A percentile compares a stretch with the other conserved stretches of the same genome.
Conservation (phyloP, 2,113 vertebrate species). For the Cololabis saira region DNA sequence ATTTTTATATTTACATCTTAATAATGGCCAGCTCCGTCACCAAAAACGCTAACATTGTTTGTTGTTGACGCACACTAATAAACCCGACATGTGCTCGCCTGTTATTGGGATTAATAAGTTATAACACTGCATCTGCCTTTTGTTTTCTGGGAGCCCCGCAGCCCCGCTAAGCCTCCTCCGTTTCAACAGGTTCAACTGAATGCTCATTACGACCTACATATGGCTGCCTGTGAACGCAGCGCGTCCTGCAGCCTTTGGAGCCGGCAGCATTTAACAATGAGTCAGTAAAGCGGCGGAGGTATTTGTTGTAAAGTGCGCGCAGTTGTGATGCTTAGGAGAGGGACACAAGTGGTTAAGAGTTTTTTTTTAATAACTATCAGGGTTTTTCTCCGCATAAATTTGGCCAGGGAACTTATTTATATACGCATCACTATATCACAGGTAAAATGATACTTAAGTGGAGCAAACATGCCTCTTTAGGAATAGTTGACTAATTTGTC, state of each 20-base stretch:
- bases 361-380: constrained; percentile 14
- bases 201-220: constrained; percentile 75
- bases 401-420: constrained; percentile 13
- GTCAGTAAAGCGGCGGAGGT: constrained; percentile 56
- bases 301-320: constrained; percentile 54
- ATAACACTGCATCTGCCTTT: constrained; percentile 65
- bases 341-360: constrained; percentile 6
- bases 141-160: constrained; percentile 58
- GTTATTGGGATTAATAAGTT: constrained; percentile 64
- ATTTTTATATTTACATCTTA: constrained; percentile 15
- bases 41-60: neutral
- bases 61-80: constrained; percentile 31
- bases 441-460: constrained; percentile 30
- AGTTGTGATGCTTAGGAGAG: constrained; percentile 14
- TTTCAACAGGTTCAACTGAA: constrained; percentile 72
- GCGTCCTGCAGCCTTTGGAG: constrained; percentile 39
- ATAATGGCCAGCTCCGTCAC: neutral
- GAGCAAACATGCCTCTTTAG: constrained; percentile 24
- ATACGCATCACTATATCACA: constrained; percentile 23
- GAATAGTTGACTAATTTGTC: neutral
- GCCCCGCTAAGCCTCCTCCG: constrained; percentile 41
- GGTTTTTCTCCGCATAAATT: constrained; percentile 11
- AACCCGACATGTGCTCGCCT: constrained; percentile 34
- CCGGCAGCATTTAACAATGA: constrained; percentile 25
- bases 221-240: constrained; percentile 63